These are phyloP conservation scores for Polietes domitor DNA, from an alignment of 2,888 invertebrate species.

Conservation along the genomic window DNA sequence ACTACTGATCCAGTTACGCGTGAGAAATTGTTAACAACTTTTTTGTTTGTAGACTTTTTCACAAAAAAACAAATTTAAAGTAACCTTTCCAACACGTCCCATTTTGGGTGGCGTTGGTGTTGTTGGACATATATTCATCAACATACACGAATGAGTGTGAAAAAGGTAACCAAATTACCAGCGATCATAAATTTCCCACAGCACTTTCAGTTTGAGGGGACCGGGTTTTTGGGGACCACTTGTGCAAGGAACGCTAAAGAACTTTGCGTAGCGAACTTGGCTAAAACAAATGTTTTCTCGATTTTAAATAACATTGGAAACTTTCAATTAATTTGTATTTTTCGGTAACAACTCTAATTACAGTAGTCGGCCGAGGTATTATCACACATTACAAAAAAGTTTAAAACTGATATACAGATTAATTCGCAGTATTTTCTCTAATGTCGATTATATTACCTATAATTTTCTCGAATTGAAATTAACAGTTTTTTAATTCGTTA, in stretches of 20 bases:
- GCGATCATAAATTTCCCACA: conserved; percentile 57
- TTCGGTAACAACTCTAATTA: neutral
- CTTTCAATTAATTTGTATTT: conserved; percentile 2
- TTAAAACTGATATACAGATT: too few species aligned
- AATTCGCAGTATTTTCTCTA: too few species aligned
- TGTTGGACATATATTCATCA: conserved; percentile 19
- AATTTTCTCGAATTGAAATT: too few species aligned
- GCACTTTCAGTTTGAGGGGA: conserved; percentile 26
- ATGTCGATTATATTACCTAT: too few species aligned
- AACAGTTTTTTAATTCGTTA: too few species aligned
- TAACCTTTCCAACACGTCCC: conserved; percentile 64
- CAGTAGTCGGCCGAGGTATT: too few species aligned
- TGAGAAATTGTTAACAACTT: conserved; percentile 74
- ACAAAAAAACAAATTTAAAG: conserved; percentile 43
- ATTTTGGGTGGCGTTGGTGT: neutral
- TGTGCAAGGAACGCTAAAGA: neutral
- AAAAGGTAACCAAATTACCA: conserved; percentile 6
- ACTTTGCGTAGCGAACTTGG: neutral
- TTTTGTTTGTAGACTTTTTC: conserved; percentile 12
- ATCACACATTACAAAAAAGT: too few species aligned
- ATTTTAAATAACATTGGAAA: neutral
- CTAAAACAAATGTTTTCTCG: neutral
- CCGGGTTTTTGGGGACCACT: too few species aligned
- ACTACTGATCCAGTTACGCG: conserved; percentile 77
- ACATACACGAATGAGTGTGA: neutral